Conservation (phyloP, 2,888 invertebrate genomes). For the Tetropium fuscum region DNA sequence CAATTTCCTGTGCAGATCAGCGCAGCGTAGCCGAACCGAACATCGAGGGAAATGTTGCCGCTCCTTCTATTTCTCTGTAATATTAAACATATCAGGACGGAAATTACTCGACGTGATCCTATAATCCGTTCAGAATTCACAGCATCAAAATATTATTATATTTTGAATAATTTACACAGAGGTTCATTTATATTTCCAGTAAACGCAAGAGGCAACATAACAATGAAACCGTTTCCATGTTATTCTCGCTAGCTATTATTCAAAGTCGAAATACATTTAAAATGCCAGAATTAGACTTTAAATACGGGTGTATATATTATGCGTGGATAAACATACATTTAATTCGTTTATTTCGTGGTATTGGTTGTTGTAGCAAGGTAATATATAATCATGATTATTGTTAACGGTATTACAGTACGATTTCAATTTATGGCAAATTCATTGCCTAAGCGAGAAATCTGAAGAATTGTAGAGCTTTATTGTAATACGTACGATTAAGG, state of each 20-base stretch:
- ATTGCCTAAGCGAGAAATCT: too few relatives aligned
- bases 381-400: too few relatives aligned
- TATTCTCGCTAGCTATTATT: conserved; percentile 38
- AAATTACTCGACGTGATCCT: conserved; percentile 57
- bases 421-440: too few relatives aligned
- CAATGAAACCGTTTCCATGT: conserved; percentile 26
- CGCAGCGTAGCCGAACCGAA: conserved; percentile 1
- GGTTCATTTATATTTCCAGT: conserved; percentile 28
- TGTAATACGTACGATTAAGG: too few relatives aligned
- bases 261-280: conserved; percentile 38
- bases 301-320: too few relatives aligned
- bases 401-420: too few relatives aligned
- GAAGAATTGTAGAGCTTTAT: too few relatives aligned
- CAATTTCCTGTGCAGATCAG: conserved; percentile 33
- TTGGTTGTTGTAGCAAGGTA: too few relatives aligned
- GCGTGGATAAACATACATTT: too few relatives aligned
- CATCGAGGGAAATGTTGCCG: not conserved
- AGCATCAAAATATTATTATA: conserved; percentile 44
- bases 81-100: conserved; percentile 56
- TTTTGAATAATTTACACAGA: conserved; percentile 42
- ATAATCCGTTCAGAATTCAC: conserved; percentile 43
- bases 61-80: conserved; percentile 33
- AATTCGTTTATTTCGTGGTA: too few relatives aligned
- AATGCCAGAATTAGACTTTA: too few relatives aligned
- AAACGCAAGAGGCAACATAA: conserved; percentile 35